A percentile compares a stretch with the other conserved stretches of the same genome.
phyloP scores from a whole-genome alignment of 2,888 invertebrate genomes.

The Eupelmus urozonus region DNA sequence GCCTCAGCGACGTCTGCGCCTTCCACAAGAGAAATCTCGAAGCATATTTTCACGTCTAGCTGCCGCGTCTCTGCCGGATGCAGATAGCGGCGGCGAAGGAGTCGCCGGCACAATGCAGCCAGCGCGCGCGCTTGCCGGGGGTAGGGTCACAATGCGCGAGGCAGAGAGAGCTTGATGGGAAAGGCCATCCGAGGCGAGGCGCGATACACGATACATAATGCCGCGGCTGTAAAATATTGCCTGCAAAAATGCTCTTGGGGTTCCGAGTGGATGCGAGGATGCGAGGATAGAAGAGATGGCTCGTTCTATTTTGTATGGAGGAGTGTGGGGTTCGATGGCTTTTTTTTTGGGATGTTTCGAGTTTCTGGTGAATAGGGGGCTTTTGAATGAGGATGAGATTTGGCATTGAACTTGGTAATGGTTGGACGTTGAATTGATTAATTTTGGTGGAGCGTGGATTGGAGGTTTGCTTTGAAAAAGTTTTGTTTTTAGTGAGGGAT shows the following conservation, averaged over 20 bases:
- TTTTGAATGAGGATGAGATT: no score
- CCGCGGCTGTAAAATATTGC: conserved; percentile 71
- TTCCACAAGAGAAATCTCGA: conserved; percentile 74
- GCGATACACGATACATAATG: conserved; percentile 71
- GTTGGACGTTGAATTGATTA: no score
- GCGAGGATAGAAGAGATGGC: no score
- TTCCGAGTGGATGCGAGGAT: not conserved
- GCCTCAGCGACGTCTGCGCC: conserved; percentile 43
- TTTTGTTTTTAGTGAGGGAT: no score
- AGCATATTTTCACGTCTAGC: conserved; percentile 76
- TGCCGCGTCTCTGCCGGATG: conserved; percentile 75
- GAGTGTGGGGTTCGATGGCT: no score
- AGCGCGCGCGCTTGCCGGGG: conserved; percentile 64
- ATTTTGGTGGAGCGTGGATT: no score
- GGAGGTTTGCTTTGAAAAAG: no score
- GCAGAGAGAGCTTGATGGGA: conserved; percentile 69
- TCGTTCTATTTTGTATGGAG: no score
- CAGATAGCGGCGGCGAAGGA: conserved; percentile 70
- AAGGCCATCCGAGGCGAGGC: conserved; percentile 70
- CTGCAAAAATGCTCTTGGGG: conserved; percentile 70
- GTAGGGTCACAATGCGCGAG: conserved; percentile 5
- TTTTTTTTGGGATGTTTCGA: no score
- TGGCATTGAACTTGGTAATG: no score
- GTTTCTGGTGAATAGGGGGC: no score
- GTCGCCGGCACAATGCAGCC: conserved; percentile 64